phyloP scores from a whole-genome alignment of 2,113 vertebrate species.

The Rhinopithecus roxellana region DNA sequence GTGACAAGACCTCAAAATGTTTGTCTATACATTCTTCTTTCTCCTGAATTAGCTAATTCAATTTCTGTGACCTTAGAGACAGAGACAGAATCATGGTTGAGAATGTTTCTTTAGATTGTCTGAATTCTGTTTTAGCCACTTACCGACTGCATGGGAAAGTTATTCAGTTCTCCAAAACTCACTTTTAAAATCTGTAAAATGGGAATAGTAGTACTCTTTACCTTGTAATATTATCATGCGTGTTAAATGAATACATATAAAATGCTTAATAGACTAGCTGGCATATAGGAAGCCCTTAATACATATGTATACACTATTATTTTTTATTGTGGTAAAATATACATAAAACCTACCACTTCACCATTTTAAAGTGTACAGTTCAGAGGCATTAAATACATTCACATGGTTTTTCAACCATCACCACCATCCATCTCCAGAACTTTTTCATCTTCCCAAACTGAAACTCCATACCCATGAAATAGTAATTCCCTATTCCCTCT shows the following conservation, averaged over 20 bases:
- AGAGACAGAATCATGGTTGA: neutral
- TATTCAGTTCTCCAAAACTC: neutral
- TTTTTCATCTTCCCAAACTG: neutral
- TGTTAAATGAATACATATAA: neutral
- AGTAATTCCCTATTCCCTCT: neutral
- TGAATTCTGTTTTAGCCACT: conserved; percentile 10
- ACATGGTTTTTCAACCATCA: neutral
- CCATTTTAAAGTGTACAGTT: neutral
- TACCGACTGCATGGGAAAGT: neutral
- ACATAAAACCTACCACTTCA: neutral
- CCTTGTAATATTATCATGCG: neutral
- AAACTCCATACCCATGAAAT: neutral
- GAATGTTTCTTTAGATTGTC: neutral
- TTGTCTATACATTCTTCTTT: neutral
- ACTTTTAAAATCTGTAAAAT: conserved; percentile 19
- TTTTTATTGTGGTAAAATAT: neutral
- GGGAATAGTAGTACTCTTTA: neutral
- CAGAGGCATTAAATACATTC: neutral
- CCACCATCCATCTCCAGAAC: neutral
- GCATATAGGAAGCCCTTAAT: neutral
- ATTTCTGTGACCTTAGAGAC: neutral
- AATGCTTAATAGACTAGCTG: neutral
- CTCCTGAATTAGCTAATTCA: neutral
- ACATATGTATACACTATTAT: neutral
- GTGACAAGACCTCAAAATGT: neutral